phyloP scores from a whole-genome alignment of 2,888 invertebrate genomes.

The Cosmia trapezina region DNA sequence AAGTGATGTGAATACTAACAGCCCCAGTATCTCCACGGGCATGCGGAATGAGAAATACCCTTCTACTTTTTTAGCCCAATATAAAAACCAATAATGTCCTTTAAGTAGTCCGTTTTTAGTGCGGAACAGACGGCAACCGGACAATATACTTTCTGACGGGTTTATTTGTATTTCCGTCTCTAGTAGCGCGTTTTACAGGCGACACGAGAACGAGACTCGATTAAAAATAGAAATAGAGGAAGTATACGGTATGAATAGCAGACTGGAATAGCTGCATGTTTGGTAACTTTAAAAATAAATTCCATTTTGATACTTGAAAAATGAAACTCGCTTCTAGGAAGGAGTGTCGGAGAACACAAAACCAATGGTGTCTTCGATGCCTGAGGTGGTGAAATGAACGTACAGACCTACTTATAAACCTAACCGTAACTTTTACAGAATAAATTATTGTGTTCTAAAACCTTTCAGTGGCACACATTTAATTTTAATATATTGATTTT shows the following conservation, averaged over 20 bases:
- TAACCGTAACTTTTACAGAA: neutral
- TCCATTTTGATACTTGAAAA: constrained; percentile 57
- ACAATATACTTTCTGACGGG: constrained; percentile 64
- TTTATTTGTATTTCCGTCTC: constrained; percentile 76
- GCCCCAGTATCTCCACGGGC: neutral
- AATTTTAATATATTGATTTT: neutral
- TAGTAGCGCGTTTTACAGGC: constrained; percentile 76
- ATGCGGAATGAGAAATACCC: constrained; percentile 8
- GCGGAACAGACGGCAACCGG: constrained; percentile 47
- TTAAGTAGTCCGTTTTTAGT: constrained; percentile 23
- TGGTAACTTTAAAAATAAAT: constrained; percentile 64
- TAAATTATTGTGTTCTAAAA: neutral
- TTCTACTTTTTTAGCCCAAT: neutral
- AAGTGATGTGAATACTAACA: neutral
- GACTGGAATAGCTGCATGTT: constrained; percentile 79
- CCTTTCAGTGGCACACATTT: neutral
- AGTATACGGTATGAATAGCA: constrained; percentile 82
- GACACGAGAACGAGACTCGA: constrained; percentile 75
- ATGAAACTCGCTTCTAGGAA: constrained; percentile 20
- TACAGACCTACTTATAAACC: neutral
- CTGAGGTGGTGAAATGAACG: neutral
- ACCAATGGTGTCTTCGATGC: neutral
- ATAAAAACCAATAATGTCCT: constrained; percentile 21
- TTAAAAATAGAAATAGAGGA: constrained; percentile 84
- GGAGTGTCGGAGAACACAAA: constrained; percentile 8